phyloP scores from a whole-genome alignment of 2,888 invertebrate species.

The Cheilosia vernalis region DNA sequence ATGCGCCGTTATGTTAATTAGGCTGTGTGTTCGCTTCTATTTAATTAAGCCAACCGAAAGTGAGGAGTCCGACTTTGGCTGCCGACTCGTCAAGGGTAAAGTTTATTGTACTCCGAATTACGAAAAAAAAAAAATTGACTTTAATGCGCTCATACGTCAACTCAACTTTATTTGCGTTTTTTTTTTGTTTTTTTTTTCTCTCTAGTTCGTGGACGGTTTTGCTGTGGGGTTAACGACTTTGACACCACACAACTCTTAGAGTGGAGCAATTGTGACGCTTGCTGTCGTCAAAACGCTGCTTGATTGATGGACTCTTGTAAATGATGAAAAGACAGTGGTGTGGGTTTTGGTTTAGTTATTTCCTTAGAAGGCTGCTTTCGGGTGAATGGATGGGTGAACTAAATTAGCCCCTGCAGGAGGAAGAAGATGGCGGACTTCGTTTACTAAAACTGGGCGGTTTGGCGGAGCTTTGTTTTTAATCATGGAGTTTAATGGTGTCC shows the following conservation, averaged over 20 bases:
- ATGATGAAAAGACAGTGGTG: constrained; percentile 4
- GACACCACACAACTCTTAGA: constrained; percentile 36
- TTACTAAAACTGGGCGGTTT: too few species aligned
- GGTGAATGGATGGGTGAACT: too few species aligned
- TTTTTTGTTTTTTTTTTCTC: background rate
- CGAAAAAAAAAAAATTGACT: constrained; percentile 8
- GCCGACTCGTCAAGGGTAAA: constrained; percentile 51
- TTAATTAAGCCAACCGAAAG: constrained; percentile 72
- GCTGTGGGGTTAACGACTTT: constrained; percentile 63
- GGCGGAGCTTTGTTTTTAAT: too few species aligned
- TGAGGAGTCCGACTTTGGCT: constrained; percentile 40
- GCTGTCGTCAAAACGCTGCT: constrained; percentile 27
- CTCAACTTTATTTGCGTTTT: constrained; percentile 31
- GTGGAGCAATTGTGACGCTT: constrained; percentile 51
- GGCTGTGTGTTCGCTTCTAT: constrained; percentile 65
- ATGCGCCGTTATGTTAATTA: constrained; percentile 64
- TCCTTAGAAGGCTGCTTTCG: too few species aligned
- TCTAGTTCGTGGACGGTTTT: background rate
- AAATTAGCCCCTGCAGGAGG: too few species aligned
- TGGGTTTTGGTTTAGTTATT: background rate
- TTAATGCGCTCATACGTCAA: constrained; percentile 61
- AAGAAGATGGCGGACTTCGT: too few species aligned
- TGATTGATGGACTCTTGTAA: constrained; percentile 47
- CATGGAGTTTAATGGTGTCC: too few species aligned
- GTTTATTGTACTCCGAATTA: constrained; percentile 34